These are phyloP conservation scores for Ataeniobius toweri DNA, from an alignment of 2,797 vertebrate genomes.

Conservation along the genomic window DNA sequence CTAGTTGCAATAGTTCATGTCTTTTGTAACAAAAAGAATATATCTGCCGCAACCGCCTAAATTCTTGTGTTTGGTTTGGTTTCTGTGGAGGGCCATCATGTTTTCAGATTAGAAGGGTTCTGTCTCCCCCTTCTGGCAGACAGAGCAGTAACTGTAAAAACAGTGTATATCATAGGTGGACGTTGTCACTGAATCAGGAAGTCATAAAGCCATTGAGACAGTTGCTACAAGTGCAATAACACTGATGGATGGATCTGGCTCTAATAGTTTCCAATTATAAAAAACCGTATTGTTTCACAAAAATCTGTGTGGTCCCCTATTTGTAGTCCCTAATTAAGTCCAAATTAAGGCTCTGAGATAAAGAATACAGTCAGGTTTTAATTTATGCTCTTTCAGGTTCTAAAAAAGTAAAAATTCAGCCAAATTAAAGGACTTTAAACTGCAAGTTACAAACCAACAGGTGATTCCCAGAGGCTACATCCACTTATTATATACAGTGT, in stretches of 20 bases:
- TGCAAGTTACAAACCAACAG: background rate
- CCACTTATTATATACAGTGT: background rate
- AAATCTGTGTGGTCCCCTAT: background rate
- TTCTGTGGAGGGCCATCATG: background rate
- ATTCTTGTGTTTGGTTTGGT: background rate
- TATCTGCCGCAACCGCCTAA: background rate
- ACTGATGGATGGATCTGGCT: background rate
- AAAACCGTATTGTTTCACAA: background rate
- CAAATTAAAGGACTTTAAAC: background rate
- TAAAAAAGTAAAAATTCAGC: background rate
- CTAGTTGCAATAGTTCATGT: conserved; percentile 13
- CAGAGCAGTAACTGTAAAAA: background rate
- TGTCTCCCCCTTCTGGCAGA: background rate
- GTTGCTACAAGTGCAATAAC: conserved; percentile 7
- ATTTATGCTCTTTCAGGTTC: background rate
- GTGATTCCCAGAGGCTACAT: background rate
- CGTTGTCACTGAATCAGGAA: background rate
- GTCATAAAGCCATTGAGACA: background rate
- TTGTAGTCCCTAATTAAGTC: background rate
- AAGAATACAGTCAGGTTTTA: background rate
- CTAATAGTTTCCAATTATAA: background rate
- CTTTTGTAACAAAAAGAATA: conserved; percentile 12
- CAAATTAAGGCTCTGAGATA: background rate
- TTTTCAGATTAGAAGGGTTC: background rate
- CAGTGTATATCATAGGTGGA: background rate